Percentiles rank a stretch among this genome's conserved stretches.
These are phyloP conservation scores for Epizoanthus illoricatus DNA, from an alignment of 92 coral and sea anemone species.

Conservation along the genomic window DNA sequence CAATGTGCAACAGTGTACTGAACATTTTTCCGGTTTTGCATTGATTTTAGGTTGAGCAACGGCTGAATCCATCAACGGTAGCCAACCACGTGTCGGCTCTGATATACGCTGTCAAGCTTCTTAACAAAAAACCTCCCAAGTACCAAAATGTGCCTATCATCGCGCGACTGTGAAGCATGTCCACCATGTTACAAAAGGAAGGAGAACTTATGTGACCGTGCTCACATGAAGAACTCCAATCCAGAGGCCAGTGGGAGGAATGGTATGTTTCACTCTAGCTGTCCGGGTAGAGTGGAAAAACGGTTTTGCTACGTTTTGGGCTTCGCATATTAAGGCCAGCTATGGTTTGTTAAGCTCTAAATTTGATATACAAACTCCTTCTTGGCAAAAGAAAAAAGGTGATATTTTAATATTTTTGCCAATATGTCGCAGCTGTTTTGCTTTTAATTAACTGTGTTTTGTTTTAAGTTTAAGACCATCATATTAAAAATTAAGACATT, in stretches of 20 bases:
- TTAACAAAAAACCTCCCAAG: neutral
- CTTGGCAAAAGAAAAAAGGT: neutral
- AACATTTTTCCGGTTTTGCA: neutral
- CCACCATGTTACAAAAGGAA: neutral
- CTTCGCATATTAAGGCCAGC: neutral
- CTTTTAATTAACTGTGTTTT: neutral
- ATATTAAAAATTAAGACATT: too few species aligned
- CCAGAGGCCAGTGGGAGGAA: slow-evolving; percentile 1
- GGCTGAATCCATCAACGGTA: neutral
- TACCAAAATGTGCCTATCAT: slow-evolving; percentile 6
- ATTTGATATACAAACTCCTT: slow-evolving; percentile 25
- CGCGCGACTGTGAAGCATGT: neutral
- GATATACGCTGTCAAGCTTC: neutral
- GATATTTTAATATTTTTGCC: too few species aligned
- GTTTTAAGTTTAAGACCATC: too few species aligned
- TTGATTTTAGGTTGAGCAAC: neutral
- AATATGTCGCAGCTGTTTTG: neutral
- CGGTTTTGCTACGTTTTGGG: slow-evolving; percentile 8
- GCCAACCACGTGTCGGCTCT: slow-evolving; percentile 7
- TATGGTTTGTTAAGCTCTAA: slow-evolving; percentile 6
- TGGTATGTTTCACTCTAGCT: slow-evolving; percentile 3
- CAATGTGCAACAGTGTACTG: neutral
- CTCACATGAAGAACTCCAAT: neutral
- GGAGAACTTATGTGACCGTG: neutral
- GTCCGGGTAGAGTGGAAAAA: neutral